phyloP scores from a whole-genome alignment of 2,113 vertebrate genomes.

The Pachycephala philippinensis region DNA sequence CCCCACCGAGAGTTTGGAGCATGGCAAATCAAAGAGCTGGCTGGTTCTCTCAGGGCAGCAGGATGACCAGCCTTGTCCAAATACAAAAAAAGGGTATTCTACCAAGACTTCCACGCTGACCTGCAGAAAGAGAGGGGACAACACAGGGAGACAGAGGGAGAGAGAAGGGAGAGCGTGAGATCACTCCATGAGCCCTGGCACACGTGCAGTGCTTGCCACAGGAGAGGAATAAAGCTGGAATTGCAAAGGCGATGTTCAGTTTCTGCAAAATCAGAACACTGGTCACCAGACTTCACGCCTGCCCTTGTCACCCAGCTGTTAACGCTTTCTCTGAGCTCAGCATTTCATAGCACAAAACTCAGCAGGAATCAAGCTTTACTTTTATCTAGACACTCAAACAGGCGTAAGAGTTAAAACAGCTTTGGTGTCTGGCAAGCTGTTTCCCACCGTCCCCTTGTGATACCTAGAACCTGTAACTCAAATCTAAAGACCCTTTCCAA shows the following conservation, averaged over 20 bases:
- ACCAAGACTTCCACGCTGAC: conserved; percentile 96
- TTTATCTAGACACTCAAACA: background rate
- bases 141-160: background rate
- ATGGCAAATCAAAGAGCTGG: conserved; percentile 95
- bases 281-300: background rate
- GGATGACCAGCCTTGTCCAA: conserved; percentile 99
- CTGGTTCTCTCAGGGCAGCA: conserved; percentile 95
- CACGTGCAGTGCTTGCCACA: background rate
- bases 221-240: background rate
- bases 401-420: fast-evolving
- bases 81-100: conserved; percentile 99
- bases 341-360: background rate
- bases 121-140: conserved; percentile 69
- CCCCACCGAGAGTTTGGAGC: conserved; percentile 94
- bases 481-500: background rate
- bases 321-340: background rate
- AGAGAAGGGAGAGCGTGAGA: conserved; percentile 32
- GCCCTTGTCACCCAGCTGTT: background rate
- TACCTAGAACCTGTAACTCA: background rate
- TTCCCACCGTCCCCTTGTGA: background rate
- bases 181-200: background rate
- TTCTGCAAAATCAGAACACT: background rate
- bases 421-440: background rate
- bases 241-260: background rate
- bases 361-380: background rate